These are phyloP conservation scores for Dasyornis broadbenti DNA, from an alignment of 2,113 vertebrate genomes.

Conservation along the genomic window DNA sequence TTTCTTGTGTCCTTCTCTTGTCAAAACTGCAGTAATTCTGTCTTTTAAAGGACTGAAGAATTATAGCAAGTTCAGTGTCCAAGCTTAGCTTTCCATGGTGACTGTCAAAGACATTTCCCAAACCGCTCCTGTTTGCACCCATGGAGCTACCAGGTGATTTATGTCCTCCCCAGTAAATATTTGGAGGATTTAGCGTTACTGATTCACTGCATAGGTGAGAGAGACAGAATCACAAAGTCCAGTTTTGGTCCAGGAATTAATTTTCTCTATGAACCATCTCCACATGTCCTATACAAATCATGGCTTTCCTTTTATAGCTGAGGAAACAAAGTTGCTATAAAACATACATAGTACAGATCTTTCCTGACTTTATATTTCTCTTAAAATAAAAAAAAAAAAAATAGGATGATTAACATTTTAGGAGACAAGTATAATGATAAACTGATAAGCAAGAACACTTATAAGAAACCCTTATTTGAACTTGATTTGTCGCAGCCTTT, in stretches of 20 bases:
- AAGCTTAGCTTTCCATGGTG: background rate
- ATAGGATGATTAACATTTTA: background rate
- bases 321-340: background rate
- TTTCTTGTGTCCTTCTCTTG: conserved; percentile 49
- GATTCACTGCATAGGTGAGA: background rate
- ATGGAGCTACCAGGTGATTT: background rate
- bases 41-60: background rate
- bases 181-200: background rate
- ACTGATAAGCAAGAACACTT: background rate
- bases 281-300: background rate
- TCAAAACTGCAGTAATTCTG: conserved; percentile 27
- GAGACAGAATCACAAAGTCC: background rate
- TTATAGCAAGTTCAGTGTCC: background rate
- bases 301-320: background rate
- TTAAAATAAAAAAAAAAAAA: background rate
- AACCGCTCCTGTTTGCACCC: background rate
- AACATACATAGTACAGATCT: background rate
- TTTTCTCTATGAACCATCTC: background rate
- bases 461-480: background rate
- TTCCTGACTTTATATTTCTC: background rate
- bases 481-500: background rate
- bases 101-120: background rate
- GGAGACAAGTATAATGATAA: background rate
- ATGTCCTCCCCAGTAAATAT: background rate
- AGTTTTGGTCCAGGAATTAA: background rate